Evolutionary conservation across 2,113 vertebrate genomes (phyloP).

Genomic region (Oncorhynchus masou): DNA sequence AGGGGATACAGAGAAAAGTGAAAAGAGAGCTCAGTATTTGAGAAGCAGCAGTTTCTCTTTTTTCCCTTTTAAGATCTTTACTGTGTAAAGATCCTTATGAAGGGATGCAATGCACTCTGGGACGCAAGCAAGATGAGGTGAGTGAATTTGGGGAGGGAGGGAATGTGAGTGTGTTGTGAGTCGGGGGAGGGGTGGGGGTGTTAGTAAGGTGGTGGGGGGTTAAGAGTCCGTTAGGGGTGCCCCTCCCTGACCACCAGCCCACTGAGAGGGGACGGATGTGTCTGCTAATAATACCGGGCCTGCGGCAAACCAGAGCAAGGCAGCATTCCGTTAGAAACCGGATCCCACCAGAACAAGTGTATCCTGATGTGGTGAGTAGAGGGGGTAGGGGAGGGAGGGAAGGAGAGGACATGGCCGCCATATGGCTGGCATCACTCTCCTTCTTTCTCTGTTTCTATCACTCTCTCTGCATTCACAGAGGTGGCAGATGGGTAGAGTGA

Average conservation of each 20-base stretch:
- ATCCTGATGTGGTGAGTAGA: constrained; percentile 81
- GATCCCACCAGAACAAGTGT: constrained; percentile 79
- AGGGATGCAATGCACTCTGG: neutral
- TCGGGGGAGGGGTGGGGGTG: neutral
- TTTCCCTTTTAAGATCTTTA: neutral
- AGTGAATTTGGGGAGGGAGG: neutral
- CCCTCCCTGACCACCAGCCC: constrained; percentile 60
- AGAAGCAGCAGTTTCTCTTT: constrained; percentile 2
- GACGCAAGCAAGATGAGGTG: neutral
- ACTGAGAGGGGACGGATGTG: constrained; percentile 41
- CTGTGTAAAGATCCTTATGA: no score
- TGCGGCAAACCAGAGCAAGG: constrained; percentile 67
- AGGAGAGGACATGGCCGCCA: constrained; percentile 49
- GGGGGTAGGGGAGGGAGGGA: constrained; percentile 52
- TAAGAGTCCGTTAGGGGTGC: constrained; percentile 68
- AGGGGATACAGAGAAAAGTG: neutral
- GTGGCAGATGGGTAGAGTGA: constrained; percentile 6
- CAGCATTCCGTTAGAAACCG: constrained; percentile 79
- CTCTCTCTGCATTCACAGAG: constrained; percentile 39
- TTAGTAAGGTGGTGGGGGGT: neutral
- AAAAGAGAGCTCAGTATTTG: neutral
- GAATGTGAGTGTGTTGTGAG: no score
- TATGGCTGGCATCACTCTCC: constrained; percentile 54
- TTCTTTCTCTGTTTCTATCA: constrained; percentile 42
- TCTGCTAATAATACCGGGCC: constrained; percentile 58